Percentiles rank a stretch among this genome's conserved stretches.
These are phyloP conservation scores for Chroicocephalus ridibundus DNA, from an alignment of 2,113 vertebrate species.

Conservation along the genomic window DNA sequence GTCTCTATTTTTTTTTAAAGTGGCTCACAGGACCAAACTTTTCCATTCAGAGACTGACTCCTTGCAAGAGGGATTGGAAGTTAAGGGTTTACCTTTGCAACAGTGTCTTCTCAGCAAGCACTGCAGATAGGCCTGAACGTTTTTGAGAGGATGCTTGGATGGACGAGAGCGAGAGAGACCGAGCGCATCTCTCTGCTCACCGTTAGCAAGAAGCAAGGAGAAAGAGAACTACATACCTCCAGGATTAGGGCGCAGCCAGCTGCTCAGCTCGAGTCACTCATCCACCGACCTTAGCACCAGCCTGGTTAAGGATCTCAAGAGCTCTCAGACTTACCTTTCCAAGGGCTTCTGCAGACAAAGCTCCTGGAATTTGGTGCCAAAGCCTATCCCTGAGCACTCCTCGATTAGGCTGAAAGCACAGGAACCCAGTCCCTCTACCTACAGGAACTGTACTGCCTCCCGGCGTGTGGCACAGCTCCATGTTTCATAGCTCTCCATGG, in stretches of 20 bases:
- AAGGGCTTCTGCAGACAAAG: conserved; percentile 21
- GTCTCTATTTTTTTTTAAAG: conserved; percentile 72
- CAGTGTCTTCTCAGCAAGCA: conserved; percentile 30
- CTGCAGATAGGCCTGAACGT: conserved; percentile 28
- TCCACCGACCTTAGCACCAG: conserved; percentile 30
- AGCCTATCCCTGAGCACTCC: background rate
- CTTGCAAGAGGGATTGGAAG: conserved; percentile 32
- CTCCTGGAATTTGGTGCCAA: conserved; percentile 1
- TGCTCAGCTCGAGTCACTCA: conserved; percentile 12
- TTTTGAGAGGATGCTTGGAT: background rate
- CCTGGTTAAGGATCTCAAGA: conserved; percentile 1
- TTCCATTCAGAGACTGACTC: conserved; percentile 58
- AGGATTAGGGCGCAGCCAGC: conserved; percentile 21
- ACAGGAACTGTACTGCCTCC: background rate
- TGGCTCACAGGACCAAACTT: conserved; percentile 77
- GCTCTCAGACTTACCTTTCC: background rate
- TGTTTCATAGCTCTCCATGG: background rate
- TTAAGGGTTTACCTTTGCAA: conserved; percentile 38
- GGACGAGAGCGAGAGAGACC: background rate
- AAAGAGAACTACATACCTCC: conserved; percentile 52
- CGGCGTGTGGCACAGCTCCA: background rate
- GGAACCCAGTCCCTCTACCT: background rate
- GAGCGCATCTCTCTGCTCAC: background rate
- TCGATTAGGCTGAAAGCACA: background rate
- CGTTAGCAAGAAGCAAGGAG: background rate